Evolutionary conservation across 1,140 invertebrate species (phyloP), one percentile per base, ranked within the genome.

Genomic region (Drosophila azteca): DNA sequence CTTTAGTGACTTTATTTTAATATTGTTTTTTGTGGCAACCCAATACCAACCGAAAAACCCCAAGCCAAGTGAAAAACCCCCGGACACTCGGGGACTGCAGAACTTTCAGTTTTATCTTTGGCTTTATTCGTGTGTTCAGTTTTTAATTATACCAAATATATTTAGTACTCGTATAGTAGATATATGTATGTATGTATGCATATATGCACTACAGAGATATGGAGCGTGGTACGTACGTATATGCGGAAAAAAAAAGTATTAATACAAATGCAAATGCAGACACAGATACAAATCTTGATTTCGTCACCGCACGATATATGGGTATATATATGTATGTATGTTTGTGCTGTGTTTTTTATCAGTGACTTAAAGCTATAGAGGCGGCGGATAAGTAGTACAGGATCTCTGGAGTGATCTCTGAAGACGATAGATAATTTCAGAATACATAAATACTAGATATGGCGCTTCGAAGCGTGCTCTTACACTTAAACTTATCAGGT

Each of bases 71-170:
- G n/a, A n/a, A 11, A 39, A 52, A 17, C 35, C 2, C 50, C 29
- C 20, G n/a, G 15, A 43, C 9, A 24, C 17, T 20, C 17, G 17
- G 17, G 17, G 2, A 6, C 5, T 26, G 24, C n/a, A 5, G 15
- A 17, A 31, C 11, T 13, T 35, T 64, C 24, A 49, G 17, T 73
- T 71, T 72, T 73, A 74, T 74, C 71, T 74, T 74, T 74, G 71
- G 71, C 71, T 74, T 74, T 74, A 74, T 74, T 49, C 13, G 50
- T 29, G 49, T 72, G 26, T 35, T 50, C 4, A 39, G 35, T 11
- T 39, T 48, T 53, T 35, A 50, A 53, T 71, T 46, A 53, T 43
- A 58, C 17, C 39, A 50, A 39, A 55, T 69, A 31, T n/a, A 60
- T 29, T 48, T 60, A 39, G 17, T 11, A 13, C 31, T 35, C 26